A percentile compares a stretch with the other conserved stretches of the same genome.
Evolutionary conservation across 2,113 vertebrate genomes (phyloP).

Genomic region (Platichthys stellatus): DNA sequence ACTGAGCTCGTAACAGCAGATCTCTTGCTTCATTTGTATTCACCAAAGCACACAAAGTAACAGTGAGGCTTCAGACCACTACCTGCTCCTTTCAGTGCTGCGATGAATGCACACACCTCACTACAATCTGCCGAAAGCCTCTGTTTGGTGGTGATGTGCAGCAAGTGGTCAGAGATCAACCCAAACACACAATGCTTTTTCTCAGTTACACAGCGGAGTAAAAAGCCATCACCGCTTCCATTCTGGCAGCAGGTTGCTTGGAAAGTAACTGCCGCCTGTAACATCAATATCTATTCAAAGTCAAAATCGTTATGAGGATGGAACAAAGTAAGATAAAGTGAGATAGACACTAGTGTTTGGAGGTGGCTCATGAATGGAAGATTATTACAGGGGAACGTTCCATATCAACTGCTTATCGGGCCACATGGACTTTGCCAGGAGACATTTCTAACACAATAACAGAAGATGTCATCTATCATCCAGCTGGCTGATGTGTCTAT

Average conservation of each 20-base stretch:
- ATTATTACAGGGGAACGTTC: slow-evolving; percentile 17
- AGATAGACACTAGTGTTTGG: slow-evolving; percentile 7
- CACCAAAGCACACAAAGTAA: neutral
- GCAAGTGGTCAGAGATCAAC: slow-evolving; percentile 15
- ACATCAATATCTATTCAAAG: slow-evolving; percentile 21
- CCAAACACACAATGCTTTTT: slow-evolving; percentile 22
- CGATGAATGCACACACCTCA: neutral
- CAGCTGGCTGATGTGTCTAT: slow-evolving; percentile 14
- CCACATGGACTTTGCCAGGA: neutral
- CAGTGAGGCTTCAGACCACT: neutral
- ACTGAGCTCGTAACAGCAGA: neutral
- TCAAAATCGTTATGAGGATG: slow-evolving; percentile 10
- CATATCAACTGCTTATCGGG: slow-evolving; percentile 20
- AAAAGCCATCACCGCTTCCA: neutral
- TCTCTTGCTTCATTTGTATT: slow-evolving; percentile 18
- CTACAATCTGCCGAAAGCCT: slow-evolving; percentile 2
- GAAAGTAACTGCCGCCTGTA: slow-evolving; percentile 15
- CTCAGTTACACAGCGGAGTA: neutral
- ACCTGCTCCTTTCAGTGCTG: slow-evolving; percentile 2
- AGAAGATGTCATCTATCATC: slow-evolving; percentile 5
- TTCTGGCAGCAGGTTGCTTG: slow-evolving; percentile 6
- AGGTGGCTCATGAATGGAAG: slow-evolving; percentile 15
- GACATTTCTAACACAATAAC: neutral
- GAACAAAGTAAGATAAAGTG: slow-evolving; percentile 8
- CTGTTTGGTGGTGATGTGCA: slow-evolving; percentile 2